Percentiles rank a stretch among this genome's conserved stretches.
Conservation (phyloP, 2,888 invertebrate genomes). For the Dorcus parallelipipedus region DNA sequence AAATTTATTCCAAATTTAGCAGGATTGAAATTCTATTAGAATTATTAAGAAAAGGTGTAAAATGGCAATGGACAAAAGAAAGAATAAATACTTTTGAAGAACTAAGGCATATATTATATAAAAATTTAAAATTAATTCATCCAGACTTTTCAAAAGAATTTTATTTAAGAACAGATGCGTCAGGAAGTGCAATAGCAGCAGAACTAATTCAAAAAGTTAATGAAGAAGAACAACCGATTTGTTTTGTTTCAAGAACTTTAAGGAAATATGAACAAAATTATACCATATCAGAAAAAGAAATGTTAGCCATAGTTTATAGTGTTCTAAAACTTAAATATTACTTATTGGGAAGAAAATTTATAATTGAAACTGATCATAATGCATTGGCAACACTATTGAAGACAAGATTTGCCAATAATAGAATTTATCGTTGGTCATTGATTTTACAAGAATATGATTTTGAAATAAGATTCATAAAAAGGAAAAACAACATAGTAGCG, state of each 20-base stretch:
- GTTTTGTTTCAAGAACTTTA: neutral
- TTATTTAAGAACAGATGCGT: conserved; percentile 2
- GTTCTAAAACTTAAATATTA: no score
- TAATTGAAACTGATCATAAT: no score
- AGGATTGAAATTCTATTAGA: neutral
- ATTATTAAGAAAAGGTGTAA: conserved; percentile 1
- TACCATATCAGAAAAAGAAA: no score
- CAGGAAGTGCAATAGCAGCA: neutral
- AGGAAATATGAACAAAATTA: neutral
- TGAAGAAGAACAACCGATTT: neutral
- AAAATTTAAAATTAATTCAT: neutral
- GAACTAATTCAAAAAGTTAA: neutral
- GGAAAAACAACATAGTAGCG: neutral
- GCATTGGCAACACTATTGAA: no score
- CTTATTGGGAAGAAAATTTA: no score
- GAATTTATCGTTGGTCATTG: no score
- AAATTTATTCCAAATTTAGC: neutral
- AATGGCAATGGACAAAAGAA: neutral
- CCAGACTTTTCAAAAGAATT: neutral
- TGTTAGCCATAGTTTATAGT: no score
- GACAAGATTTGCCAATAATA: no score
- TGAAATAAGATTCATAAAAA: neutral
- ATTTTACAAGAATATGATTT: neutral
- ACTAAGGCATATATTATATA: neutral
- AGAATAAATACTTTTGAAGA: neutral